Evolutionary conservation across 2,888 invertebrate genomes (phyloP).

Genomic region (Diplazon laetatorius): DNA sequence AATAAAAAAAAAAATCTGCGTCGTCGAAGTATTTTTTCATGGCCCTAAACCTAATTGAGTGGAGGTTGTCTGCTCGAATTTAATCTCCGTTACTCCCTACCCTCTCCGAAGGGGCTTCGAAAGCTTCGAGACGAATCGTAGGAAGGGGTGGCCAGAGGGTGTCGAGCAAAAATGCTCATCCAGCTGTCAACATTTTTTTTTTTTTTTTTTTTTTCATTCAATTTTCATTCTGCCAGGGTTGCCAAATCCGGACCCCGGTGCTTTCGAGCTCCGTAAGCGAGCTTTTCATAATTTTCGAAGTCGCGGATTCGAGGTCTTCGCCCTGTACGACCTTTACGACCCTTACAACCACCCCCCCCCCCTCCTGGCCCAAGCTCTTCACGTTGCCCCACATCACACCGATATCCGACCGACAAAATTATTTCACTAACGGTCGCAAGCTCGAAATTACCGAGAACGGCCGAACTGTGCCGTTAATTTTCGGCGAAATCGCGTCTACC

Average conservation of each 20-base stretch:
- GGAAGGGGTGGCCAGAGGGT: not conserved
- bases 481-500: not conserved
- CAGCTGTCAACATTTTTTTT: constrained; percentile 9
- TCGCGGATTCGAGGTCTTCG: not conserved
- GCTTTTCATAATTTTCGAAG: constrained; percentile 61
- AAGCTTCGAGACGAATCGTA: too few species aligned
- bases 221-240: too few species aligned
- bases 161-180: not conserved
- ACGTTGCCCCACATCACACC: constrained; percentile 29
- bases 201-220: constrained; percentile 45
- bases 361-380: too few species aligned
- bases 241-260: constrained; percentile 41
- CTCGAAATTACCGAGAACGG: constrained; percentile 26
- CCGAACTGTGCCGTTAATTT: not conserved
- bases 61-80: constrained; percentile 57
- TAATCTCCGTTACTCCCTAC: constrained; percentile 37
- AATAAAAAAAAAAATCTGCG: constrained; percentile 27
- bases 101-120: not conserved
- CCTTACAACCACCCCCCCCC: too few species aligned
- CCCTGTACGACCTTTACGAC: too few species aligned
- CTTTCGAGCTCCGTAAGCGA: constrained; percentile 24
- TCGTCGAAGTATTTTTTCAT: constrained; percentile 67
- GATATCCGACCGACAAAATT: constrained; percentile 55
- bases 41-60: constrained; percentile 76
- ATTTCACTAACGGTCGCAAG: constrained; percentile 51